phyloP scores from a whole-genome alignment of 1,140 invertebrate species.

The Sminthurides bifidus region DNA sequence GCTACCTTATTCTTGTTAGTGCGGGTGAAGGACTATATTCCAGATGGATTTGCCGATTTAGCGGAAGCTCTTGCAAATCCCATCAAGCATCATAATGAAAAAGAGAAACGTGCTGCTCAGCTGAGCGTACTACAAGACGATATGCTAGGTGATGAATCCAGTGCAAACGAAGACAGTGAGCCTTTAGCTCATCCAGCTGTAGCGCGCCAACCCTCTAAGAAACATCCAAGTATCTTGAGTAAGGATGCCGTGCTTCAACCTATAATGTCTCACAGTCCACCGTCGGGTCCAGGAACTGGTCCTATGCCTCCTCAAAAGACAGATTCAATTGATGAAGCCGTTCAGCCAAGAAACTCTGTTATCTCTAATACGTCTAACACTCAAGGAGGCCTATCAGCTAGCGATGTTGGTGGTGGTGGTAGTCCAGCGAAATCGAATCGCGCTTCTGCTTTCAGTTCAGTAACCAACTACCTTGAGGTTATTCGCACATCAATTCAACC shows the following conservation, averaged over 20 bases:
- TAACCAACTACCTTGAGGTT: conserved; percentile 26
- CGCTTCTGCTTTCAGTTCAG: conserved; percentile 7
- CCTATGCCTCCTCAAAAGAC: conserved; percentile 2
- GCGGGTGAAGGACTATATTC: conserved; percentile 92
- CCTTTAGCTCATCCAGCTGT: conserved; percentile 1
- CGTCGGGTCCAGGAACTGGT: not conserved
- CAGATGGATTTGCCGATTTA: conserved; percentile 82
- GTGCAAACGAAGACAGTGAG: conserved; percentile 27
- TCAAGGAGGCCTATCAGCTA: not conserved
- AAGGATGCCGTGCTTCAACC: not conserved
- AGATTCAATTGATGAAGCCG: conserved; percentile 31
- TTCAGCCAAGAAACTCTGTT: conserved; percentile 13
- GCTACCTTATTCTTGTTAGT: conserved; percentile 85
- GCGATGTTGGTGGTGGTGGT: not conserved
- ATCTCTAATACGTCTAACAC: not conserved
- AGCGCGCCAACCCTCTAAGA: not conserved
- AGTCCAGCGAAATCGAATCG: not conserved
- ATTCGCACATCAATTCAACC: conserved; percentile 49
- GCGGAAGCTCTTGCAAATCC: conserved; percentile 91
- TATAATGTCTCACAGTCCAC: not conserved
- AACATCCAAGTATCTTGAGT: not conserved
- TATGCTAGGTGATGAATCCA: conserved; percentile 34
- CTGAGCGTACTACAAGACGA: conserved; percentile 80
- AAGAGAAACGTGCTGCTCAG: conserved; percentile 83
- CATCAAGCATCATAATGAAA: conserved; percentile 88